Conservation (phyloP, 2,888 invertebrate species). For the Gnatocerus cornutus region DNA sequence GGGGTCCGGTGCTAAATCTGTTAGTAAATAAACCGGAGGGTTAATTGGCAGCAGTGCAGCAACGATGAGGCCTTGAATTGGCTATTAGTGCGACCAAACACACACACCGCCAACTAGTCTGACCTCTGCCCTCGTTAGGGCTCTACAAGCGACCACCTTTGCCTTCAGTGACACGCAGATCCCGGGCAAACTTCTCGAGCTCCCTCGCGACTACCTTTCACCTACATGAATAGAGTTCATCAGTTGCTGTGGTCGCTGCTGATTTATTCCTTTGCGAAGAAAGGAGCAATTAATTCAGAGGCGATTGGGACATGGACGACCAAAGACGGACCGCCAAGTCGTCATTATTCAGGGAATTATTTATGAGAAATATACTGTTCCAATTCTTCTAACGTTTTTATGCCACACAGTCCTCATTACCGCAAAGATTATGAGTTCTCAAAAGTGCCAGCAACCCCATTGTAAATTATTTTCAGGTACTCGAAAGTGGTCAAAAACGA, state of each 20-base stretch:
- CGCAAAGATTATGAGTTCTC: too few species aligned
- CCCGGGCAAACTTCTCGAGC: conserved; percentile 39
- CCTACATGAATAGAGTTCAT: conserved; percentile 48
- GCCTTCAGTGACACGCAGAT: conserved; percentile 26
- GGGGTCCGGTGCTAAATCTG: conserved; percentile 54
- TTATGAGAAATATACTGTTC: too few species aligned
- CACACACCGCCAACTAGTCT: conserved; percentile 61
- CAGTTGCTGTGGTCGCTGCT: conserved; percentile 18
- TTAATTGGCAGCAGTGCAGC: conserved; percentile 69
- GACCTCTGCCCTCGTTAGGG: conserved; percentile 49
- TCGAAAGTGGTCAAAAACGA: too few species aligned
- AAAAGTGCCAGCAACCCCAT: too few species aligned
- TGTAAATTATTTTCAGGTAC: too few species aligned
- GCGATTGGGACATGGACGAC: too few species aligned
- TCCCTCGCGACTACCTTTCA: conserved; percentile 47
- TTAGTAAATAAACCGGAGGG: conserved; percentile 68
- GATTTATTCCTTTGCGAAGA: conserved; percentile 35
- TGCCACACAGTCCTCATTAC: too few species aligned
- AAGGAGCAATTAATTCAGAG: conserved; percentile 21
- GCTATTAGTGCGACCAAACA: conserved; percentile 73
- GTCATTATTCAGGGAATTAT: too few species aligned
- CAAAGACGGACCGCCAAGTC: too few species aligned
- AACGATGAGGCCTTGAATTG: conserved; percentile 70
- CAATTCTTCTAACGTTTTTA: too few species aligned
- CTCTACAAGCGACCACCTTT: conserved; percentile 46